These are phyloP conservation scores for Episyrphus balteatus DNA, from an alignment of 1,140 invertebrate genomes.

Conservation along the genomic window DNA sequence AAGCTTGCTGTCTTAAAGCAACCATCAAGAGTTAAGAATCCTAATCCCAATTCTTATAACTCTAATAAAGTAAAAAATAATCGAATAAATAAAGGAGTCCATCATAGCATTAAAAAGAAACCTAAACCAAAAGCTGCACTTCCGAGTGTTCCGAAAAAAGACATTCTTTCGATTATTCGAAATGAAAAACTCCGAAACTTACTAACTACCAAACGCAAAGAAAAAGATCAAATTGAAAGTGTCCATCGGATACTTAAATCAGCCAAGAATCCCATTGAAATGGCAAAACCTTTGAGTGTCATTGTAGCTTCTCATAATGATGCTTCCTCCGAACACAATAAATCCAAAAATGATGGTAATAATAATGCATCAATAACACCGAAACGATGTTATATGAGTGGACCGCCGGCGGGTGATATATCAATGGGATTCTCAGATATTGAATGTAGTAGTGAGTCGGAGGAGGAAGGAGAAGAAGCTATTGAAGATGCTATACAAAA, in stretches of 20 bases:
- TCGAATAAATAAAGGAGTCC: constrained; percentile 22
- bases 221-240: constrained; percentile 24
- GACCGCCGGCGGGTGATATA: too few species aligned
- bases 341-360: background rate
- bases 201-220: constrained; percentile 21
- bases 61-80: too few species aligned
- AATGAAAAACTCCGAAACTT: constrained; percentile 25
- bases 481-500: background rate
- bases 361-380: background rate
- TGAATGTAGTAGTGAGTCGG: too few species aligned
- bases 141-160: background rate
- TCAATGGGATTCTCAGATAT: too few species aligned
- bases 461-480: background rate
- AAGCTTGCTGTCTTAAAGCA: background rate
- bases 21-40: background rate
- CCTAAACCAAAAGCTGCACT: background rate
- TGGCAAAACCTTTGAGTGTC: constrained; percentile 24
- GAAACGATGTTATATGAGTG: too few species aligned
- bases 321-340: constrained; percentile 22
- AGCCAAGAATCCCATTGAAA: constrained; percentile 27
- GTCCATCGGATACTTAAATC: constrained; percentile 22
- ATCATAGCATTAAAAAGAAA: constrained; percentile 22
- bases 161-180: constrained; percentile 15
- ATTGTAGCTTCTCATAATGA: constrained; percentile 1
- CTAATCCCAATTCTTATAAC: too few species aligned